Base-by-base conservation (phyloP, 2,888 invertebrate species). In the Polymixis flavicincta region DNA sequence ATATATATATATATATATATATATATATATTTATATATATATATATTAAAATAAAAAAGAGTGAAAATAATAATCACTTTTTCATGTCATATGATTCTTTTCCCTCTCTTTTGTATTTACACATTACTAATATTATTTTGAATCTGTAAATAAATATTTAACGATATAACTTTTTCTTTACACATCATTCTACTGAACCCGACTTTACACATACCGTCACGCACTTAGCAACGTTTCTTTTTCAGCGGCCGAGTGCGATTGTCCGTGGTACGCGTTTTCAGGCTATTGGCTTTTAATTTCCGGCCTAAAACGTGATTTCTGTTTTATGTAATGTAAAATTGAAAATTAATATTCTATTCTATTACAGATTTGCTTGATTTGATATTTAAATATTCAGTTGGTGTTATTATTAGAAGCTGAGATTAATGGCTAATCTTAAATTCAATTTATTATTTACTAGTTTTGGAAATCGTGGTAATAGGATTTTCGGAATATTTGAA, bases 211-310 rank as follows among this genome's bases (percentile, higher is more conserved):
- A 4, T 42, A n/a, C 22, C 5, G 22, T 59, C 55, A 67, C 80
- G 59, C 67, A 57, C 57, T 8, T 11, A 19, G 13, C 13, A 32
- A 55, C 0, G 19, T 32, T 59, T 87, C 84, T 78, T 89, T 88
- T 87, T 81, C 75, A 78, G 70, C 32, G 75, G 69, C 65, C 65
- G 78, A 74, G 72, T 77, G 67, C 63, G 78, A 78, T 83, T 84
- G 81, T 81, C 82, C 79, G 78, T 81, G 78, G 81, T 85, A 74
- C 78, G 72, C 76, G 76, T 80, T 88, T 88, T 80, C 82, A 84
- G 81, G 71, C 84, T 83, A 87, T 88, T 87, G 85, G 78, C 77
- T 84, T 89, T 89, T 86, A 88, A 88, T 88, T 82, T 88, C 88
- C 88, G 87, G 81, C 72, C 61, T 72, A 50, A 82, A 84, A 80